phyloP scores from a whole-genome alignment of 2,113 vertebrate genomes.

The Oncorhynchus kisutch region DNA sequence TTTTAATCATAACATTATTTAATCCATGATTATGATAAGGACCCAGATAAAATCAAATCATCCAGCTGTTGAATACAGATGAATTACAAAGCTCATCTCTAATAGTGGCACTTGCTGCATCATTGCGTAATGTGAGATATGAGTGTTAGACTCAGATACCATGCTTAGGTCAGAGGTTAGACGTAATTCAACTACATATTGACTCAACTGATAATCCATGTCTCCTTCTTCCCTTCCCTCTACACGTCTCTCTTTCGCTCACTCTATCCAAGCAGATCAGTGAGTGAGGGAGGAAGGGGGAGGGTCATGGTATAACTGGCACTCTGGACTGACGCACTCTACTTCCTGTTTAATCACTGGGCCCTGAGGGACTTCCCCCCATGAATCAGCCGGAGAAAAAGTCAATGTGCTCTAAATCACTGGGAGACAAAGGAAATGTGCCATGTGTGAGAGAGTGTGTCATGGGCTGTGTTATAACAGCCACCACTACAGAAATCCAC shows the following conservation, averaged over 20 bases:
- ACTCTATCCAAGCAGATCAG: slow-evolving; percentile 60
- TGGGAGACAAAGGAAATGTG: slow-evolving; percentile 47
- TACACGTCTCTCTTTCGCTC: slow-evolving; percentile 23
- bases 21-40: slow-evolving; percentile 20
- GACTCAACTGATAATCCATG: slow-evolving; percentile 68
- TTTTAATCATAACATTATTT: slow-evolving; percentile 34
- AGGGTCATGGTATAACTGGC: slow-evolving; percentile 41
- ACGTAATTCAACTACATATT: slow-evolving; percentile 64
- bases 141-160: slow-evolving; percentile 47
- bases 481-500: slow-evolving; percentile 11
- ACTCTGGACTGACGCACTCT: slow-evolving; percentile 49
- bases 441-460: slow-evolving; percentile 7
- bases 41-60: slow-evolving; percentile 29
- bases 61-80: slow-evolving; percentile 28
- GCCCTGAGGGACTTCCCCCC: slow-evolving; percentile 55
- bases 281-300: slow-evolving; percentile 28
- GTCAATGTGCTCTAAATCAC: slow-evolving; percentile 54
- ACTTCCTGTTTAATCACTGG: slow-evolving; percentile 68
- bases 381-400: slow-evolving; percentile 62
- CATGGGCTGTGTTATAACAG: slow-evolving; percentile 38
- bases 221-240: slow-evolving; percentile 53
- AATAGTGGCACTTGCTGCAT: slow-evolving; percentile 7
- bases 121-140: slow-evolving; percentile 25
- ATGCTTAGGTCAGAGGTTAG: slow-evolving; percentile 64
- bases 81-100: slow-evolving; percentile 27